Evolutionary conservation across 2,888 invertebrate species (phyloP).

Genomic region (Poecilobothrus nobilitatus): DNA sequence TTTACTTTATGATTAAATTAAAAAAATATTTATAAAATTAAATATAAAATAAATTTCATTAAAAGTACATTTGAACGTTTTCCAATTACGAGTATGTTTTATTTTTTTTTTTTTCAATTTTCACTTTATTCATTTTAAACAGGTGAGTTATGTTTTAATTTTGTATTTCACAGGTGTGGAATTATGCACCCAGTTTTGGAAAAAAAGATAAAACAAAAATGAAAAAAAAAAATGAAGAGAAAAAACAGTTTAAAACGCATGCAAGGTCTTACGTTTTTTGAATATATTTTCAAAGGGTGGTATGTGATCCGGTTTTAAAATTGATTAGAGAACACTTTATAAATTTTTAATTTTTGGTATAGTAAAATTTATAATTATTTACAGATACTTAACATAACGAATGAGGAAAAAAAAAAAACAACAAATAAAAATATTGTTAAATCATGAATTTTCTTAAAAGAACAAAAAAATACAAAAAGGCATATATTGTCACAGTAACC

Average conservation of each 20-base stretch:
- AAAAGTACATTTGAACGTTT: neutral
- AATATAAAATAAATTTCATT: too few relatives aligned
- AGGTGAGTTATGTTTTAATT: neutral
- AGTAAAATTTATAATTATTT: neutral
- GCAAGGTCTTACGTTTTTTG: slow-evolving; percentile 6
- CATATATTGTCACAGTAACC: too few relatives aligned
- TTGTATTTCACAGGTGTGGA: neutral
- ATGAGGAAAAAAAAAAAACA: neutral
- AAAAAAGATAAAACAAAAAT: neutral
- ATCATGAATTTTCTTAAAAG: neutral
- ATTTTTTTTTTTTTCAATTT: neutral
- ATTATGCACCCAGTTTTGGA: neutral
- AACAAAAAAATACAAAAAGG: too few relatives aligned
- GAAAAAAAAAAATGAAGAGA: neutral
- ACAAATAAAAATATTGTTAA: neutral
- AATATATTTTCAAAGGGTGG: neutral
- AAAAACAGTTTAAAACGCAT: neutral
- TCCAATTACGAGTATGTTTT: neutral
- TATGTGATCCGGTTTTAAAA: neutral
- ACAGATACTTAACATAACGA: neutral
- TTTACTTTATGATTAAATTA: too few relatives aligned
- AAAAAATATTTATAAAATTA: too few relatives aligned
- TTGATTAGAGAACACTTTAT: neutral
- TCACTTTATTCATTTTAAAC: neutral
- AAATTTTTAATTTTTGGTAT: neutral